These are phyloP conservation scores for Drosophila nebulosa DNA, from an alignment of 1,140 invertebrate species.

Conservation along the genomic window DNA sequence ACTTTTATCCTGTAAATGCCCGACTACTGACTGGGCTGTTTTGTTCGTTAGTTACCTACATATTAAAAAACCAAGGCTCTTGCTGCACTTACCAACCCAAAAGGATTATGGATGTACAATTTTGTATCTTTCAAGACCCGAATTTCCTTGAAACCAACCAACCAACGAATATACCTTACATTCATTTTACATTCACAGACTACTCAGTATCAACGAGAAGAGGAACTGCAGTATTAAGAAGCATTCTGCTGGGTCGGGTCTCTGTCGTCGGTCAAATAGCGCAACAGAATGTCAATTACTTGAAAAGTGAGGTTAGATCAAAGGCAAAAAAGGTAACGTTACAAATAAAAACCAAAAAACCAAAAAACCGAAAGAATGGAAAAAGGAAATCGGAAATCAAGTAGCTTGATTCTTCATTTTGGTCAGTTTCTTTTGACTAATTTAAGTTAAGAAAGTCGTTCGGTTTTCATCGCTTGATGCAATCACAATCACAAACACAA, in stretches of 20 bases:
- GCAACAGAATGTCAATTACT: constrained; percentile 57
- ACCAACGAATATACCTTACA: neutral
- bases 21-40: neutral
- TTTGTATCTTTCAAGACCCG: too few relatives aligned
- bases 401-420: constrained; percentile 24
- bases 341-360: too few relatives aligned
- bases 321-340: constrained; percentile 3
- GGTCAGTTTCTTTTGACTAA: constrained; percentile 45
- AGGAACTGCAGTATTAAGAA: constrained; percentile 36
- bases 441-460: constrained; percentile 40
- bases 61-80: too few relatives aligned
- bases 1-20: neutral
- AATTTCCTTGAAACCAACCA: too few relatives aligned
- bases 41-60: neutral
- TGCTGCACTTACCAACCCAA: too few relatives aligned
- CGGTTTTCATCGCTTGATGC: constrained; percentile 5
- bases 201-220: constrained; percentile 13
- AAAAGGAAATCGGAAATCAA: constrained; percentile 16
- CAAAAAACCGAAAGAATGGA: neutral
- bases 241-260: constrained; percentile 31
- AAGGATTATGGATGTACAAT: too few relatives aligned
- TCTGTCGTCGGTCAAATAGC: constrained; percentile 33
- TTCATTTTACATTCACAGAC: too few relatives aligned
- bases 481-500: constrained; percentile 25
- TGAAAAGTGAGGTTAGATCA: constrained; percentile 50